Evolutionary conservation across 2,113 vertebrate genomes (phyloP).

Genomic region (Xerus inauris): DNA sequence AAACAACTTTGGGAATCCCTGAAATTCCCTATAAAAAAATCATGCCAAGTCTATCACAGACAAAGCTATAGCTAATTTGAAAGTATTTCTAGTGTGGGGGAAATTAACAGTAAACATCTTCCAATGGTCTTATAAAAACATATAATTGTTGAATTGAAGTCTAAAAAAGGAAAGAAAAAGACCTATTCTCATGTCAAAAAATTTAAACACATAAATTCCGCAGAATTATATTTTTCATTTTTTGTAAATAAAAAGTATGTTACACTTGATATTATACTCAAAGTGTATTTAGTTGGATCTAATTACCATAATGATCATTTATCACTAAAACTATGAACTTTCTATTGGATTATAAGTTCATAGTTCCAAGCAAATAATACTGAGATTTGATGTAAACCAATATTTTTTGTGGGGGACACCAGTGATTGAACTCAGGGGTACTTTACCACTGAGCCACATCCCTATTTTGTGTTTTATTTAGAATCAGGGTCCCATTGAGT

Average conservation of each 20-base stretch:
- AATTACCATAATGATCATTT: constrained; percentile 52
- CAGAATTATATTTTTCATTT: constrained; percentile 20
- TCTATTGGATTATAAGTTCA: constrained; percentile 26
- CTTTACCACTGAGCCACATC: no score
- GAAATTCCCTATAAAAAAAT: neutral
- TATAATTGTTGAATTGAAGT: neutral
- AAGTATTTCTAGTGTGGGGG: neutral
- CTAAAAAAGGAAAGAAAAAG: neutral
- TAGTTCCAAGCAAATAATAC: constrained; percentile 33
- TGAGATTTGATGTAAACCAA: neutral
- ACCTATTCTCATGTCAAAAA: neutral
- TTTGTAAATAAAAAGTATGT: constrained; percentile 6
- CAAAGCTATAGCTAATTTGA: neutral
- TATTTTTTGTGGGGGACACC: no score
- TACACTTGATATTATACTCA: constrained; percentile 15
- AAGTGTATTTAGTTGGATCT: neutral
- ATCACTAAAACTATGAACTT: constrained; percentile 41
- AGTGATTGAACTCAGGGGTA: no score
- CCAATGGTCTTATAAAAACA: neutral
- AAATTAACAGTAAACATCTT: neutral
- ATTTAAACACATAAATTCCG: constrained; percentile 43
- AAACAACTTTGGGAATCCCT: neutral
- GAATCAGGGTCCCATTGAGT: no score
- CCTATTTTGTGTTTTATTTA: no score
- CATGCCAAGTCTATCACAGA: neutral